phyloP scores from a whole-genome alignment of 2,797 vertebrate genomes.

The Acrossocheilus wenchowensis region DNA sequence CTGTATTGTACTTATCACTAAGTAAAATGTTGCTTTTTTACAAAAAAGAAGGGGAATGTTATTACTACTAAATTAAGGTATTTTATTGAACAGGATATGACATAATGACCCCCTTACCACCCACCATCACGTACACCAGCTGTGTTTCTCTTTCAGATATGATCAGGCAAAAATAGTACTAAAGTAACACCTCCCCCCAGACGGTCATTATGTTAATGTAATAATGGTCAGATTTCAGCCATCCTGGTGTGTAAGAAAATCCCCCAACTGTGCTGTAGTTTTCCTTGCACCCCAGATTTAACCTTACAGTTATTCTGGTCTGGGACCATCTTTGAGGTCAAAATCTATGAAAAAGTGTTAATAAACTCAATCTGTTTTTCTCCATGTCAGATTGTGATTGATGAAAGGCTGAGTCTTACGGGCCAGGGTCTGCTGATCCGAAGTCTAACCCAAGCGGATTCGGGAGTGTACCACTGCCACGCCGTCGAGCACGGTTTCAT shows the following conservation, averaged over 20 bases:
- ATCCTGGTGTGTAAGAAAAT: conserved; percentile 42
- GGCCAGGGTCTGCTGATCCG: conserved; percentile 94
- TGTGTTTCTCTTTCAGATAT: conserved; percentile 57
- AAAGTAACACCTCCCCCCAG: conserved; percentile 40
- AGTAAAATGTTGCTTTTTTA: background rate
- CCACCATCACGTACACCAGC: conserved; percentile 43
- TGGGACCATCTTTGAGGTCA: background rate
- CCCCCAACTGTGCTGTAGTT: conserved; percentile 3
- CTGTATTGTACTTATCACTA: background rate
- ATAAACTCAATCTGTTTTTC: background rate
- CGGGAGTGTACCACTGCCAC: conserved; percentile 91
- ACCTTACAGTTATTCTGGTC: conserved; percentile 45
- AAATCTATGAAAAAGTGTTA: background rate
- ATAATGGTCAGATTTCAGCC: conserved; percentile 52
- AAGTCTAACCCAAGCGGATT: conserved; percentile 85
- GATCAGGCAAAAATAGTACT: conserved; percentile 47
- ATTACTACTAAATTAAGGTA: background rate
- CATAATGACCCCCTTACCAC: conserved; percentile 14
- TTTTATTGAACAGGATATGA: conserved; percentile 33
- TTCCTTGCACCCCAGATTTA: conserved; percentile 27
- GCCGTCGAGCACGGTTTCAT: conserved; percentile 97
- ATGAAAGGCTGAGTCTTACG: conserved; percentile 88
- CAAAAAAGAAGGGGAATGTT: background rate
- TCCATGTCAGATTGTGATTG: conserved; percentile 80
- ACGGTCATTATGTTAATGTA: conserved; percentile 44